Conservation (phyloP, 2,888 invertebrate species). For the Dynastes hyllus region DNA sequence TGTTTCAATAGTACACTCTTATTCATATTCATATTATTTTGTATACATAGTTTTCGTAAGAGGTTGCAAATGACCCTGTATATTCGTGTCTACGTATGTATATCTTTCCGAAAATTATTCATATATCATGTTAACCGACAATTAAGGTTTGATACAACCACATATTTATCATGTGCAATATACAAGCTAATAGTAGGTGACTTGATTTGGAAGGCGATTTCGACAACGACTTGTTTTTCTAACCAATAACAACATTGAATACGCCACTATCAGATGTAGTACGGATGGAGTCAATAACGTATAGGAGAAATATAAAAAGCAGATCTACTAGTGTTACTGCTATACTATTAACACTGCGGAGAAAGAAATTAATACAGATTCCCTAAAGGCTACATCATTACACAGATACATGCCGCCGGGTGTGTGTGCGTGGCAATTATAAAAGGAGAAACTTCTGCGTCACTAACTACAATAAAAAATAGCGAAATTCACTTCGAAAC, state of each 20-base stretch:
- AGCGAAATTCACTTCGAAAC: slow-evolving; percentile 52
- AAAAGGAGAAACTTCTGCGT: slow-evolving; percentile 51
- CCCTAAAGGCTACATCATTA: slow-evolving; percentile 47
- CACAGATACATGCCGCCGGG: slow-evolving; percentile 2
- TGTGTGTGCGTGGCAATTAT: slow-evolving; percentile 48
- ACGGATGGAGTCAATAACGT: slow-evolving; percentile 10
- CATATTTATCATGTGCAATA: no score
- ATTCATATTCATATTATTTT: no score
- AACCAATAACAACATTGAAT: slow-evolving; percentile 7
- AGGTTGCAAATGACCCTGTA: no score
- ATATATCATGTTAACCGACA: no score
- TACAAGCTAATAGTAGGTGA: neutral
- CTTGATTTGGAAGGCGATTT: slow-evolving; percentile 4
- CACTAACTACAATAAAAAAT: slow-evolving; percentile 46
- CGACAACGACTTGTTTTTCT: neutral
- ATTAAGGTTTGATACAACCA: no score
- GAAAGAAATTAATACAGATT: slow-evolving; percentile 44
- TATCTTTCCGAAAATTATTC: no score
- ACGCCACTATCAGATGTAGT: slow-evolving; percentile 20
- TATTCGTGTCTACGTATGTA: no score
- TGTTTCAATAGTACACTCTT: no score
- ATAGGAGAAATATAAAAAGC: slow-evolving; percentile 21
- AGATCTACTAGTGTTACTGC: slow-evolving; percentile 21
- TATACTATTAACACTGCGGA: slow-evolving; percentile 17
- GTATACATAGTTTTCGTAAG: no score